Conservation (phyloP, 2,113 vertebrate genomes). For the Polypterus senegalus region DNA sequence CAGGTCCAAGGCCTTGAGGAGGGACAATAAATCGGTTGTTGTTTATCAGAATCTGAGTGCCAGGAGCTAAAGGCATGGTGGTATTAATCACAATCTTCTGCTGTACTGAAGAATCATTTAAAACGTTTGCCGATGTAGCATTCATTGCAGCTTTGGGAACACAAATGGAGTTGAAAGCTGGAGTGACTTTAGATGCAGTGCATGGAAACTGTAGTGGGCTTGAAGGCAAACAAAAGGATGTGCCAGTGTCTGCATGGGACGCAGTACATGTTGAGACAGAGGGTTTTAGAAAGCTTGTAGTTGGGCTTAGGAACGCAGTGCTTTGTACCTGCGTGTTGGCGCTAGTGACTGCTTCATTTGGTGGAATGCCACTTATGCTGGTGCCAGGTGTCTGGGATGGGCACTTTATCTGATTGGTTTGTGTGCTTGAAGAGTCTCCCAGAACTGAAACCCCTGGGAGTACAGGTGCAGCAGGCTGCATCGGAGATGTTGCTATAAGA, state of each 20-base stretch:
- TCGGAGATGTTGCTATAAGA: constrained; percentile 57
- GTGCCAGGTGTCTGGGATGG: too few species aligned
- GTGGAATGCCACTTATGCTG: too few species aligned
- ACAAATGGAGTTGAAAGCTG: constrained; percentile 22
- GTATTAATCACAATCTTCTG: constrained; percentile 90
- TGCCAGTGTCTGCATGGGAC: constrained; percentile 19
- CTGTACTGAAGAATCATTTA: constrained; percentile 53
- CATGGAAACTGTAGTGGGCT: constrained; percentile 32
- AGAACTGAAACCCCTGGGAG: constrained; percentile 8
- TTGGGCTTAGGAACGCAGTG: constrained; percentile 12
- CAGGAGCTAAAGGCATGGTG: constrained; percentile 70
- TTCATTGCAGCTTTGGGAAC: constrained; percentile 25
- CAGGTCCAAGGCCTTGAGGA: constrained; percentile 78
- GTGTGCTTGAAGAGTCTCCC: constrained; percentile 5
- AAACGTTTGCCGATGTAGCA: constrained; percentile 28
- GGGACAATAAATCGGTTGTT: constrained; percentile 81
- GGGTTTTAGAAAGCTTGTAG: constrained; percentile 1
- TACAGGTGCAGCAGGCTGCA: constrained; percentile 32
- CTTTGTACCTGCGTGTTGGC: background rate
- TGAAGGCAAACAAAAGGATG: constrained; percentile 24
- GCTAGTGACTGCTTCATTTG: too few species aligned
- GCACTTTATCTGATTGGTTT: background rate
- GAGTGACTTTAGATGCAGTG: constrained; percentile 33
- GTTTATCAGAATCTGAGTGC: constrained; percentile 88
- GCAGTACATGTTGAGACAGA: constrained; percentile 16